These are phyloP conservation scores for Phoenicopterus ruber DNA, from an alignment of 2,113 vertebrate genomes.

Conservation along the genomic window DNA sequence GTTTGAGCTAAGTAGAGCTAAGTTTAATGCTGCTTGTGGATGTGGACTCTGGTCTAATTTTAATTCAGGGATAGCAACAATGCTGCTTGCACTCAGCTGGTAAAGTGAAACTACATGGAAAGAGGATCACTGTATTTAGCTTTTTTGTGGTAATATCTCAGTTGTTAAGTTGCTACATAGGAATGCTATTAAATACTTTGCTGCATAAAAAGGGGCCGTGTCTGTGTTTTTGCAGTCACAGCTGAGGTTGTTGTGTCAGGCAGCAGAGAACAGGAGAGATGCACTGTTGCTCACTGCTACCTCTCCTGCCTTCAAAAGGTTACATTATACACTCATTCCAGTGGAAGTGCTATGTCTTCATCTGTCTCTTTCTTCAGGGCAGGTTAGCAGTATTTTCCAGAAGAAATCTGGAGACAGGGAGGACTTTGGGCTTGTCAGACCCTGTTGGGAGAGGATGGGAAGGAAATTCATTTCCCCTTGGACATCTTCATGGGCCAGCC, in stretches of 20 bases:
- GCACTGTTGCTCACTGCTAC: not conserved
- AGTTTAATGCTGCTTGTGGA: not conserved
- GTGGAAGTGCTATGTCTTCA: not conserved
- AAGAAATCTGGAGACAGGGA: not conserved
- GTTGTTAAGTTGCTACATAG: not conserved
- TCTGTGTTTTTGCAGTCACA: not conserved
- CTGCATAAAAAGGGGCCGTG: not conserved
- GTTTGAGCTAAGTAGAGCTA: not conserved
- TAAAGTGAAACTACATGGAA: not conserved
- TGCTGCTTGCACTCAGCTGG: not conserved
- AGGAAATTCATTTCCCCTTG: not conserved
- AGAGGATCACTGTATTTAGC: not conserved
- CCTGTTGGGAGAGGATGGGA: not conserved
- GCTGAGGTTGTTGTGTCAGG: not conserved
- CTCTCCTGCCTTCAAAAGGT: not conserved
- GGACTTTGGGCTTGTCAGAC: not conserved
- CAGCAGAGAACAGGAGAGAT: not conserved
- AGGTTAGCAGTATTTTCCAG: not conserved
- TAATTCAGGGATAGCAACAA: not conserved
- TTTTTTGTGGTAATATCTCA: not conserved
- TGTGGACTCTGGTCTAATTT: not conserved
- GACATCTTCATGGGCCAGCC: not conserved
- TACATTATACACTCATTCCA: not conserved
- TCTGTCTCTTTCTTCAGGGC: not conserved
- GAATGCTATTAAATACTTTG: not conserved